These are phyloP conservation scores for Yponomeuta malinellus DNA, from an alignment of 2,888 invertebrate genomes.

Conservation along the genomic window DNA sequence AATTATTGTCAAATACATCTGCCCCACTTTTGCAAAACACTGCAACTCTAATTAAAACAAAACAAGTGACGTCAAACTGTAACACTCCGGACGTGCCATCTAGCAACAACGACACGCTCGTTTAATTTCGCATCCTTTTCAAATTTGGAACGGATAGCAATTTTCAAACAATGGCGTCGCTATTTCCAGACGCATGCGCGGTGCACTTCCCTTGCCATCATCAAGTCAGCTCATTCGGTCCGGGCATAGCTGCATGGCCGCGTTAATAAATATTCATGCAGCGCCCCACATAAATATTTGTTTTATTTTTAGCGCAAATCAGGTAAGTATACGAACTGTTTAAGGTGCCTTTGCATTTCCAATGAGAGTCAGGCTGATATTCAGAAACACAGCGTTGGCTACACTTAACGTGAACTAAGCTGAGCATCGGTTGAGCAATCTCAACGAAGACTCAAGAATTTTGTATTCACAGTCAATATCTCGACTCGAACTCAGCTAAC, in stretches of 20 bases:
- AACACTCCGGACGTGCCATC: background rate
- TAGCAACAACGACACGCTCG: background rate
- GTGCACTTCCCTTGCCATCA: background rate
- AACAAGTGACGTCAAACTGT: background rate
- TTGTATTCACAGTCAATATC: too few species aligned
- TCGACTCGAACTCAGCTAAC: too few species aligned
- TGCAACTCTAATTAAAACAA: background rate
- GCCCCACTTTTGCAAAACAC: background rate
- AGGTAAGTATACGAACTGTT: background rate
- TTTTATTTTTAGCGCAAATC: background rate
- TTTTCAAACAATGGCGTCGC: background rate
- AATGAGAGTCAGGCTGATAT: background rate
- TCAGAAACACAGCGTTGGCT: too few species aligned
- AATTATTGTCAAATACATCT: background rate
- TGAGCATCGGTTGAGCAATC: too few species aligned
- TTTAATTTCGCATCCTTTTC: slow-evolving; percentile 6
- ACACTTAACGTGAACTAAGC: too few species aligned
- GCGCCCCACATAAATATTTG: background rate
- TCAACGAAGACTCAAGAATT: too few species aligned
- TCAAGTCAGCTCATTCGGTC: background rate
- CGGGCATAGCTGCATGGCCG: background rate
- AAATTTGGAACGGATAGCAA: slow-evolving; percentile 7
- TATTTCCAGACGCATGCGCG: background rate
- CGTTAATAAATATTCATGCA: slow-evolving; percentile 2
- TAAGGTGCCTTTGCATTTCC: background rate